Conservation (phyloP, 2,797 vertebrate species). For the Lates japonicus region DNA sequence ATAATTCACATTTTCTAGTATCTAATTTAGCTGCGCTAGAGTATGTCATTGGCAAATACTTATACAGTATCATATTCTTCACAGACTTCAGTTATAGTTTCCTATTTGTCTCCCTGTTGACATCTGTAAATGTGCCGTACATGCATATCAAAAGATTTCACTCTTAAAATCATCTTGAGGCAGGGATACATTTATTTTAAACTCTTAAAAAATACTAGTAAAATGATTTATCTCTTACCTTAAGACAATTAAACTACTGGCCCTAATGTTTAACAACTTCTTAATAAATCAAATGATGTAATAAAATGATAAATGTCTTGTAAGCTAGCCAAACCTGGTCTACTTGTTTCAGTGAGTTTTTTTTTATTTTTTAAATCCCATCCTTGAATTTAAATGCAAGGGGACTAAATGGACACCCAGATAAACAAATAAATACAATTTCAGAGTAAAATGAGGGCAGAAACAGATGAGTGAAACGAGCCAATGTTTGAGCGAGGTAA, state of each 20-base stretch:
- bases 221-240: not conserved
- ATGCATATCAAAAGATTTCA: not conserved
- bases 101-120: not conserved
- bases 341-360: not conserved
- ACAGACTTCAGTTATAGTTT: not conserved
- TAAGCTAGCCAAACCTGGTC: not conserved
- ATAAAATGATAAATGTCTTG: conserved; percentile 9
- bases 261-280: conserved; percentile 5
- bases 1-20: conserved; percentile 5
- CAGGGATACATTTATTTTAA: not conserved
- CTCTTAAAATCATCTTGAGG: not conserved
- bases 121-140: not conserved
- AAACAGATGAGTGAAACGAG: conserved; percentile 75
- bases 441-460: conserved; percentile 62
- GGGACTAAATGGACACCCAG: conserved; percentile 35
- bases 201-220: not conserved
- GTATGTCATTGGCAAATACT: not conserved
- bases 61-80: not conserved
- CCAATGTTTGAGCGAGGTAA: conserved; percentile 83
- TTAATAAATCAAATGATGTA: conserved; percentile 14
- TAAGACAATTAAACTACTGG: not conserved
- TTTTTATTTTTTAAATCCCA: not conserved
- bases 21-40: not conserved
- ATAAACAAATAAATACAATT: conserved; percentile 56
- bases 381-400: conserved; percentile 22